phyloP scores from a whole-genome alignment of 2,113 vertebrate species.

The Lanius collurio region DNA sequence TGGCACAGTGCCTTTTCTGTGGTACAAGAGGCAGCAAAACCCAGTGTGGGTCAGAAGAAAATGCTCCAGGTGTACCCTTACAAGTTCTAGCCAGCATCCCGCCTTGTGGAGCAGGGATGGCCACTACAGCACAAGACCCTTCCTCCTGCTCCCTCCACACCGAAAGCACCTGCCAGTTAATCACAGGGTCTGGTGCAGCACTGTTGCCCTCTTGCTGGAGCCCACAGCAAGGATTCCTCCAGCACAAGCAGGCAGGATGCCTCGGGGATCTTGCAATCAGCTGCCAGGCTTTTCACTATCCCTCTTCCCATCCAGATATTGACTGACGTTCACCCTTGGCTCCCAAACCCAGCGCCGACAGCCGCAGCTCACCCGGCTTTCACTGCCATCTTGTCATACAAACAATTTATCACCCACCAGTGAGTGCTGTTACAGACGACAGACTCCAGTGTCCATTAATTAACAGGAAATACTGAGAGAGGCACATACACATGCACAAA shows the following conservation, averaged over 20 bases:
- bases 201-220: background rate
- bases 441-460: conserved; percentile 56
- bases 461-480: conserved; percentile 45
- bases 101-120: background rate
- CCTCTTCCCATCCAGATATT: background rate
- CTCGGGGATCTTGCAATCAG: accelerated
- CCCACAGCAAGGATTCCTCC: background rate
- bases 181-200: accelerated
- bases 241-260: background rate
- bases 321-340: background rate
- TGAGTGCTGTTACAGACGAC: conserved; percentile 2
- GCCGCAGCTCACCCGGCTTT: background rate
- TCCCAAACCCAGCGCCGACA: background rate
- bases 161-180: background rate
- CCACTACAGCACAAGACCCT: accelerated
- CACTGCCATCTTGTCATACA: conserved; percentile 28
- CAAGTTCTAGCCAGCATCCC: background rate
- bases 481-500: background rate
- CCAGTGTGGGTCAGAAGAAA: background rate
- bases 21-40: background rate
- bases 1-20: background rate
- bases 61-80: background rate
- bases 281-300: background rate
- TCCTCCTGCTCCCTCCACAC: background rate
- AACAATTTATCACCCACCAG: conserved; percentile 28